Evolutionary conservation across 2,888 invertebrate species (phyloP).

Genomic region (Andricus quercusramuli): DNA sequence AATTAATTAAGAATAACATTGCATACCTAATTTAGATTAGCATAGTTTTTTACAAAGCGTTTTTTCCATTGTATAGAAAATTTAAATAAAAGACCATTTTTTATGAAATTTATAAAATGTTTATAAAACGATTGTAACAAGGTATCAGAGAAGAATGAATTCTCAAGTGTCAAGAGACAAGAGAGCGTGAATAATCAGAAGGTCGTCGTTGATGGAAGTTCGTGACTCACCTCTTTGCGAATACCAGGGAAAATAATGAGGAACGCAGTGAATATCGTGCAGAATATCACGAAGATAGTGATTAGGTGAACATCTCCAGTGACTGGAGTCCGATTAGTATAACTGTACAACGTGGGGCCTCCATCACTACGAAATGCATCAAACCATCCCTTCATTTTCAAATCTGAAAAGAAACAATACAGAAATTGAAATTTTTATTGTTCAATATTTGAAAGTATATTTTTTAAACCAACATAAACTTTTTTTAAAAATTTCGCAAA

Average conservation of each 20-base stretch:
- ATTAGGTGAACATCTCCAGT: constrained; percentile 95
- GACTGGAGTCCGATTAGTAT: constrained; percentile 96
- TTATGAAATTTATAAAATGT: background rate
- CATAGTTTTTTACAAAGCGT: background rate
- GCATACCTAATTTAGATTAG: too few species aligned
- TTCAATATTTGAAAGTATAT: too few species aligned
- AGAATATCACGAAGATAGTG: constrained; percentile 91
- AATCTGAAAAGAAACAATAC: constrained; percentile 50
- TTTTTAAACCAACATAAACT: too few species aligned
- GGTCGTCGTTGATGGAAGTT: constrained; percentile 39
- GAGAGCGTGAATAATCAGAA: constrained; percentile 37
- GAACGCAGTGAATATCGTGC: constrained; percentile 95
- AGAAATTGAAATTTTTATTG: background rate
- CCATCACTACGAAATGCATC: constrained; percentile 98
- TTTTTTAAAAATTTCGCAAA: too few species aligned
- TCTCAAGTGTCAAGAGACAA: constrained; percentile 35
- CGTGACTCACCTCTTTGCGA: constrained; percentile 88
- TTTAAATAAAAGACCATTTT: background rate
- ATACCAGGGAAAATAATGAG: constrained; percentile 97
- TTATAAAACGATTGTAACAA: constrained; percentile 19
- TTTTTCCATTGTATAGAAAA: background rate
- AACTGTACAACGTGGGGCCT: constrained; percentile 97
- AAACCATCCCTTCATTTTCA: constrained; percentile 96
- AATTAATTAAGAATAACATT: too few species aligned
- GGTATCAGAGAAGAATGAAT: constrained; percentile 33